These are phyloP conservation scores for Syngnathus rostellatus DNA, from an alignment of 2,797 vertebrate genomes.

Conservation along the genomic window DNA sequence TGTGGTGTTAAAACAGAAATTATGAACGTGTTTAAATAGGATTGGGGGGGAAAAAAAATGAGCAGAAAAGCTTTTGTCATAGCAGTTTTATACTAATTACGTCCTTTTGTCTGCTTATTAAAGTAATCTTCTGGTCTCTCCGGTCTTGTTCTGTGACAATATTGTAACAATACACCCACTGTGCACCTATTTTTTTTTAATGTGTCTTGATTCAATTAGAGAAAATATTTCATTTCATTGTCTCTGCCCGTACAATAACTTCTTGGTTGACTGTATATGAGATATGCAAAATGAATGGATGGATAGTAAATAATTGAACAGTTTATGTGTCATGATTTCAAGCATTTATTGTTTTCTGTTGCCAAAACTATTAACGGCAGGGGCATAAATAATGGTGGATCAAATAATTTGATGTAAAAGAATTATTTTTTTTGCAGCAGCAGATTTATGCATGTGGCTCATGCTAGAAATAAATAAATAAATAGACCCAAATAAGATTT, in stretches of 20 bases:
- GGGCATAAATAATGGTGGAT: too few relatives aligned
- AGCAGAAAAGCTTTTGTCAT: background rate
- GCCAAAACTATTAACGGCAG: too few relatives aligned
- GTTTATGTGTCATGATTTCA: too few relatives aligned
- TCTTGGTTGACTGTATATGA: too few relatives aligned
- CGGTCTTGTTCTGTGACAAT: background rate
- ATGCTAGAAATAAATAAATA: too few relatives aligned
- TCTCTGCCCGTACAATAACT: background rate
- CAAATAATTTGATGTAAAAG: too few relatives aligned
- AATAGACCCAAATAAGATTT: background rate
- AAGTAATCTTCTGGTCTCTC: background rate
- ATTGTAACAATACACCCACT: background rate
- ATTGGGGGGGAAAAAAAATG: background rate
- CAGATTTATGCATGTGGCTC: too few relatives aligned
- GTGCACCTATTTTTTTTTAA: background rate
- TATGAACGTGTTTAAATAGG: background rate
- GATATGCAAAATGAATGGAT: too few relatives aligned
- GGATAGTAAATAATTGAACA: too few relatives aligned
- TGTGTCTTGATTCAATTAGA: background rate
- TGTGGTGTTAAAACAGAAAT: background rate
- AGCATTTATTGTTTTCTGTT: too few relatives aligned
- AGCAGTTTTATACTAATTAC: background rate
- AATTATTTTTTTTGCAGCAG: too few relatives aligned
- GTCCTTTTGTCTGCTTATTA: slow-evolving; percentile 3
- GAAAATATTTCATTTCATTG: background rate